Percentiles rank a stretch among this genome's conserved stretches.
phyloP scores from a whole-genome alignment of 2,888 invertebrate species.

The Lissocephala sabroskyi region DNA sequence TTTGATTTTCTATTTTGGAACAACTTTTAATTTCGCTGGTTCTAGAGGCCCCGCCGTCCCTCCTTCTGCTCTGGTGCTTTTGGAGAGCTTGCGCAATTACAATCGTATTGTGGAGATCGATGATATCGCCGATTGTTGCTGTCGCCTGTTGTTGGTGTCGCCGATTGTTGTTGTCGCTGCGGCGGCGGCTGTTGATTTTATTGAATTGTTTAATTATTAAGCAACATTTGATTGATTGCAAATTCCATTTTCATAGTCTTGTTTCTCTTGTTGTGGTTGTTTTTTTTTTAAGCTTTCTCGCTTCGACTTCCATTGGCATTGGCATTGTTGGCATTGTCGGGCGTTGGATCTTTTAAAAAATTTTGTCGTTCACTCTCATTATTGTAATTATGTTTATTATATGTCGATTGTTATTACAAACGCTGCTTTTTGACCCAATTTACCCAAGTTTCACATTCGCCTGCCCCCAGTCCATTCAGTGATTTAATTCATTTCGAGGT shows the following conservation, averaged over 20 bases:
- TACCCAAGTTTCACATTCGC: too few species aligned
- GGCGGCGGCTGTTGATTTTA: slow-evolving; percentile 47
- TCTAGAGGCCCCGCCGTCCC: too few species aligned
- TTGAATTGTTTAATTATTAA: slow-evolving; percentile 61
- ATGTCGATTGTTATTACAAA: slow-evolving; percentile 38
- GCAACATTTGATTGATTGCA: slow-evolving; percentile 59
- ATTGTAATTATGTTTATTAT: slow-evolving; percentile 40
- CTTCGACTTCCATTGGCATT: neutral
- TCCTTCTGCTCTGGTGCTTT: neutral
- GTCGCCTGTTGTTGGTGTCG: neutral
- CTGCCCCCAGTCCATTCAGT: too few species aligned
- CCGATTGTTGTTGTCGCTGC: too few species aligned
- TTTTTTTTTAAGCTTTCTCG: slow-evolving; percentile 28
- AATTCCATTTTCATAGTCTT: too few species aligned
- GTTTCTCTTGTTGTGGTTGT: too few species aligned
- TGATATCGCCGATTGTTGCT: slow-evolving; percentile 1
- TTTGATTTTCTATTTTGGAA: too few species aligned
- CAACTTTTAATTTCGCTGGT: too few species aligned
- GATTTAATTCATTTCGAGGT: too few species aligned
- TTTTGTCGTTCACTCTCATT: slow-evolving; percentile 52
- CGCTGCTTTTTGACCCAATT: slow-evolving; percentile 54
- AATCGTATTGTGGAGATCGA: neutral
- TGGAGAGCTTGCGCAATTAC: slow-evolving; percentile 31
- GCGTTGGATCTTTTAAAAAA: slow-evolving; percentile 35
- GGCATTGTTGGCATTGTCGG: slow-evolving; percentile 1